Base-by-base conservation (phyloP, 2,797 vertebrate genomes). In the Oceanodroma leucorhoa region DNA sequence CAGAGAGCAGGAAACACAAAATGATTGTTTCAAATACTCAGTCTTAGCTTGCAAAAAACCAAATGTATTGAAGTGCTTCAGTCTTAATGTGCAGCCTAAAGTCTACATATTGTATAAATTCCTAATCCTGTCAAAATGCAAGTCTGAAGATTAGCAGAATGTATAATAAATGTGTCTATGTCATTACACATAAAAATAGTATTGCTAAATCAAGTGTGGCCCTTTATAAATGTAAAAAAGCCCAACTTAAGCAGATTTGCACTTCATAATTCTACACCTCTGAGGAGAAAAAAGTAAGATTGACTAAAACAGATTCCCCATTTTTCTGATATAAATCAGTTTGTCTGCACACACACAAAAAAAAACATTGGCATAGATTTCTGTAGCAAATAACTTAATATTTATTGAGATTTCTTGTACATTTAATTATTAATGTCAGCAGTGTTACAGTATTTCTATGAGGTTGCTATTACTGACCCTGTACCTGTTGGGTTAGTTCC, bases 391-490 rank as follows among this genome's bases (percentile, higher is more conserved):
- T 91, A 93, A 81, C 96, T 95, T 96, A 94, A 84, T 97, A 84
- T 95, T 97, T 95, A 87, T 92, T 95, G 95, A 94, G 71, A 85
- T 94, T 96, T 94, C 95, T 92, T 95, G 95, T 98, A 97, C 95
- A 94, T 96, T 99, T 97, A 99, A 98, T 98, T 98, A 99, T 99
- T 99, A 97, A 99, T 98, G 97, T 41, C 94, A 97, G 91, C 97
- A 98, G 97, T 98, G 98, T 98, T 97, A 97, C 94, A 95, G 96
- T 98, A 97, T 97, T 96, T 96, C 91, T 97, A 64, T 95, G 97
- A 98, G 97, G 97, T 97, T 97, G 94, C 88, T 97, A 50, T 88
- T 84, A 92, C 97, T 98, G 98, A 98, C 98, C 97, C 95, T 95
- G 69, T 96, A 97, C 93, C 91, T 96, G 95, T 97, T 97, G 95